A percentile compares a stretch with the other conserved stretches of the same genome.
These are phyloP conservation scores for Phrynocephalus vlangalii DNA, from an alignment of 2,797 vertebrate species.

Conservation along the genomic window DNA sequence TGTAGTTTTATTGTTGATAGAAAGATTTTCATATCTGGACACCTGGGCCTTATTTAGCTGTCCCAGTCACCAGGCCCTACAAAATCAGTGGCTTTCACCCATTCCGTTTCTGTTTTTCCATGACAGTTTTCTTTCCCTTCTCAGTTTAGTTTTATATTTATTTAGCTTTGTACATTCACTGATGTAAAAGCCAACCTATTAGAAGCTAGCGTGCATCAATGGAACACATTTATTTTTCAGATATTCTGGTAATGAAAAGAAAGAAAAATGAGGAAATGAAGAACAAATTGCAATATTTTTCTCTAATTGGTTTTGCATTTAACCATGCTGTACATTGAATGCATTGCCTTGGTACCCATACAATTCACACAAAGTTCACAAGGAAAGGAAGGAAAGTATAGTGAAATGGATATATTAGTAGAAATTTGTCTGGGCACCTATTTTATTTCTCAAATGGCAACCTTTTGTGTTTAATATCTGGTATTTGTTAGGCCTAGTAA, in stretches of 20 bases:
- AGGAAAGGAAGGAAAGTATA: neutral
- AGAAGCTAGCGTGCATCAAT: neutral
- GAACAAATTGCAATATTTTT: neutral
- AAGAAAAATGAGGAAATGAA: neutral
- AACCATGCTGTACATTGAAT: neutral
- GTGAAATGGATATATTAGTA: too few relatives aligned
- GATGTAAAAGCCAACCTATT: neutral
- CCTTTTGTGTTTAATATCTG: neutral
- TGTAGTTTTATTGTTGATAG: too few relatives aligned
- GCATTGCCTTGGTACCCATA: neutral
- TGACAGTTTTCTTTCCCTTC: too few relatives aligned
- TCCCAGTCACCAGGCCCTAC: neutral
- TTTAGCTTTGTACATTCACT: neutral
- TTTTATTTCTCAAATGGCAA: too few relatives aligned
- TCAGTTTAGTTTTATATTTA: neutral
- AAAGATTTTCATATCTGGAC: neutral
- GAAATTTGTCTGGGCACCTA: too few relatives aligned
- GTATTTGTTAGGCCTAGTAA: neutral
- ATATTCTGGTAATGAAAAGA: neutral
- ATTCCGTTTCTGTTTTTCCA: neutral
- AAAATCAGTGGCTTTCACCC: neutral
- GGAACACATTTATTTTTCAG: neutral
- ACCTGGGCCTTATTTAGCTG: neutral
- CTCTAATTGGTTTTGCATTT: neutral
- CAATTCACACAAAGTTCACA: neutral